These are phyloP conservation scores for Hypercompe scribonia DNA, from an alignment of 2,888 invertebrate species.

Conservation along the genomic window DNA sequence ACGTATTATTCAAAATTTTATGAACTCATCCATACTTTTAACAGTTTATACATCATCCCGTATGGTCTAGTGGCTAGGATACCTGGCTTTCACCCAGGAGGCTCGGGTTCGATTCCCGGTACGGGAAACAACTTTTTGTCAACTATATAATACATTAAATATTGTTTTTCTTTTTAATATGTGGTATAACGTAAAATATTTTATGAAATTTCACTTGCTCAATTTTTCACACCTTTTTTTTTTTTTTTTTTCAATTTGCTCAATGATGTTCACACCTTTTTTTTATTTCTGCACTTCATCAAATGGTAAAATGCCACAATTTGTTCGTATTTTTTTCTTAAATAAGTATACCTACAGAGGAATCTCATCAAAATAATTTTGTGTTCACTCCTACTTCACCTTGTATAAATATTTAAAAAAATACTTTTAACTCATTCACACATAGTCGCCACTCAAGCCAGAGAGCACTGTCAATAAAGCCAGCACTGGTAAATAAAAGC, in stretches of 20 bases:
- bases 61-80: slow-evolving; percentile 91
- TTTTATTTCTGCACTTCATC: no score
- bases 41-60: slow-evolving; percentile 65
- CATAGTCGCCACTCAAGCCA: slow-evolving; percentile 26
- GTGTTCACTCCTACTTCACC: background rate
- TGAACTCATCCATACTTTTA: background rate
- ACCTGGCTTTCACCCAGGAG: slow-evolving; percentile 91
- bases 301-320: no score
- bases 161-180: background rate
- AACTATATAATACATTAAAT: background rate
- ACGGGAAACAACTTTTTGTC: slow-evolving; percentile 79
- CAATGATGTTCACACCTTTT: no score
- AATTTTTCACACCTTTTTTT: no score
- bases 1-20: background rate
- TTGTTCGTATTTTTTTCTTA: background rate
- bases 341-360: background rate
- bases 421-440: slow-evolving; percentile 27
- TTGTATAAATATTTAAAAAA: background rate
- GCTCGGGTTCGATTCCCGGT: slow-evolving; percentile 92
- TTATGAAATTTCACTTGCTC: background rate
- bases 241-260: no score
- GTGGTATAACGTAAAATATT: background rate
- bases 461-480: slow-evolving; percentile 60
- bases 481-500: slow-evolving; percentile 55
- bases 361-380: background rate